Conservation (phyloP, 1,140 invertebrate genomes). For the Psix sp. region DNA sequence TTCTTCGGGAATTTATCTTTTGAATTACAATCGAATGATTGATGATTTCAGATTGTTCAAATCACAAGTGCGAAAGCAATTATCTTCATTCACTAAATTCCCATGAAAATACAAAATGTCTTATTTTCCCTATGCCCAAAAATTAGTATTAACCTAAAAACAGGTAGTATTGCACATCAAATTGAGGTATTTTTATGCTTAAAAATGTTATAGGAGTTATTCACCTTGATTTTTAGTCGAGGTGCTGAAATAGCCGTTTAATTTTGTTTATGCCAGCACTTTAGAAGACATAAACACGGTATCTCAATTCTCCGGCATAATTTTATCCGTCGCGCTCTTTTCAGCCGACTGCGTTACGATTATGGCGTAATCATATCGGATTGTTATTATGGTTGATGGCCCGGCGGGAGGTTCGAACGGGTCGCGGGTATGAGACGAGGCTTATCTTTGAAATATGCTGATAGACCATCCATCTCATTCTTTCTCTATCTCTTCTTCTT, state of each 20-base stretch:
- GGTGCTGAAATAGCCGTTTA: constrained; percentile 67
- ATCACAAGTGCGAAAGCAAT: too few relatives aligned
- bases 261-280: constrained; percentile 77
- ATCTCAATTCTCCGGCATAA: constrained; percentile 77
- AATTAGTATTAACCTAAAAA: too few relatives aligned
- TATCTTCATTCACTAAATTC: too few relatives aligned
- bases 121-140: too few relatives aligned
- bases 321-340: constrained; percentile 66
- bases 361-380: constrained; percentile 78
- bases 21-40: constrained; percentile 28
- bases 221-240: constrained; percentile 40
- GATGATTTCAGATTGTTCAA: too few relatives aligned
- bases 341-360: constrained; percentile 72
- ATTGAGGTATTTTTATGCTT: constrained; percentile 41
- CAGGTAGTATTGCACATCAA: constrained; percentile 37
- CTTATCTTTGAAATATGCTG: constrained; percentile 78
- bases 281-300: constrained; percentile 76
- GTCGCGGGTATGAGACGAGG: constrained; percentile 61
- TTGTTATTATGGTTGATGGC: constrained; percentile 77
- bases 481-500: constrained; percentile 6
- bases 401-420: constrained; percentile 64
- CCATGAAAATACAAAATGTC: too few relatives aligned
- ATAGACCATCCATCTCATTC: constrained; percentile 59
- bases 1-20: constrained; percentile 34
- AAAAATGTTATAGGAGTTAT: constrained; percentile 21